phyloP scores from a whole-genome alignment of 2,797 vertebrate species.

The Luscinia megarhynchos region DNA sequence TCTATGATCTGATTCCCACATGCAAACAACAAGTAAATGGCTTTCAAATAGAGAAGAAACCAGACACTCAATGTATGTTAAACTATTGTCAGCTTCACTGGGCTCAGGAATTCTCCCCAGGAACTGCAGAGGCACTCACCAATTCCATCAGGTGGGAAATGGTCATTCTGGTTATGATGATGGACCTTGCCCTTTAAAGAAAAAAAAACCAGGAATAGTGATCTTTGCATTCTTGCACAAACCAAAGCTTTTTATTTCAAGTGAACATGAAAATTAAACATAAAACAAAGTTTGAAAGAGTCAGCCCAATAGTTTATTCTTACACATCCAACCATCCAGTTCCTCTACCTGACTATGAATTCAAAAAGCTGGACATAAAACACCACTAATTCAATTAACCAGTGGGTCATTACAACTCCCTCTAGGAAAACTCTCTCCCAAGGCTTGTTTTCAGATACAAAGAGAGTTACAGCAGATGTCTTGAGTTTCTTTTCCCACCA shows the following conservation, averaged over 20 bases:
- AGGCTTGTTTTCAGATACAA: not conserved
- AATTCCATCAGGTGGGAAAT: conserved; percentile 93
- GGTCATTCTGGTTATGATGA: conserved; percentile 90
- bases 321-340: not conserved
- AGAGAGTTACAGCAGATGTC: not conserved
- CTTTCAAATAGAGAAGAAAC: not conserved
- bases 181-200: conserved; percentile 87
- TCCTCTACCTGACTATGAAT: not conserved
- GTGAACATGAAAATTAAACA: not conserved
- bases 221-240: not conserved
- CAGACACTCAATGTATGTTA: not conserved
- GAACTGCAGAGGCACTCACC: conserved; percentile 80
- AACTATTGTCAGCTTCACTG: not conserved
- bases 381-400: not conserved
- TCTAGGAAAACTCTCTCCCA: not conserved
- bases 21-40: not conserved
- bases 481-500: not conserved
- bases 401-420: not conserved
- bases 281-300: not conserved
- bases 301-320: not conserved
- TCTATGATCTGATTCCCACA: not conserved
- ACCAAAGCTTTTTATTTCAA: not conserved
- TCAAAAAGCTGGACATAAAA: not conserved
- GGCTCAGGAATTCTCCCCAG: not conserved
- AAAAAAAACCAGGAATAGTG: not conserved